Conservation (phyloP, 2,888 invertebrate species). For the Thereva nobilitata region DNA sequence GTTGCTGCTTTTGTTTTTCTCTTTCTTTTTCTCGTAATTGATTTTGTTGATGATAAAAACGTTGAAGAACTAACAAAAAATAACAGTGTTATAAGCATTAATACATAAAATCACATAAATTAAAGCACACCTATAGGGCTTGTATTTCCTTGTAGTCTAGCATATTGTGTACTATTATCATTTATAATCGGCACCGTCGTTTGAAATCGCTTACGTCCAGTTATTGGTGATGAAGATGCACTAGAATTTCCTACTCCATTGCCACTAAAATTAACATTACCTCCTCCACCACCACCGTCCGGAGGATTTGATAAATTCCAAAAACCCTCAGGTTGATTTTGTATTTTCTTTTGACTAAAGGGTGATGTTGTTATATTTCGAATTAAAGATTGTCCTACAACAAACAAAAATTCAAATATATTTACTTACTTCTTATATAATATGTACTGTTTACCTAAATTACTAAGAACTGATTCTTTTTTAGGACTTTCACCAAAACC, state of each 20-base stretch:
- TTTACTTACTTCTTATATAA: slow-evolving; percentile 6
- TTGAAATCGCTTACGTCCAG: slow-evolving; percentile 48
- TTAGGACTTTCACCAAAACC: slow-evolving; percentile 52
- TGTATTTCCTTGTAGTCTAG: slow-evolving; percentile 67
- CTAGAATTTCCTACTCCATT: slow-evolving; percentile 6
- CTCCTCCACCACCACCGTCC: slow-evolving; percentile 45
- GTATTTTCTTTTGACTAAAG: slow-evolving; percentile 56
- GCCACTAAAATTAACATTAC: slow-evolving; percentile 45
- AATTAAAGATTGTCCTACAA: slow-evolving; percentile 52
- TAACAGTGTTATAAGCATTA: too few species aligned
- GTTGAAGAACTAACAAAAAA: slow-evolving; percentile 64
- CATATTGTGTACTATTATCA: slow-evolving; percentile 45
- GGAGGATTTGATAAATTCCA: slow-evolving; percentile 46
- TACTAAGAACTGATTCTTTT: slow-evolving; percentile 56
- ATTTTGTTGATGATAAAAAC: slow-evolving; percentile 78
- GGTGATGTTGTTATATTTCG: slow-evolving; percentile 57
- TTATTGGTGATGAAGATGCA: slow-evolving; percentile 41
- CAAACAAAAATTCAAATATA: slow-evolving; percentile 5
- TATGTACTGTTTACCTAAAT: slow-evolving; percentile 49
- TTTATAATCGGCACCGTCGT: slow-evolving; percentile 45
- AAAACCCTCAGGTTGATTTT: slow-evolving; percentile 43
- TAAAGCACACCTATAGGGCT: slow-evolving; percentile 66
- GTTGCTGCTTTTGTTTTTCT: slow-evolving; percentile 49
- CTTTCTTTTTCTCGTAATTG: slow-evolving; percentile 65
- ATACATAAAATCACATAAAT: background rate